Percentiles rank a stretch among this genome's conserved stretches.
phyloP scores from a whole-genome alignment of 2,888 invertebrate species.

The Fabriciana adippe region DNA sequence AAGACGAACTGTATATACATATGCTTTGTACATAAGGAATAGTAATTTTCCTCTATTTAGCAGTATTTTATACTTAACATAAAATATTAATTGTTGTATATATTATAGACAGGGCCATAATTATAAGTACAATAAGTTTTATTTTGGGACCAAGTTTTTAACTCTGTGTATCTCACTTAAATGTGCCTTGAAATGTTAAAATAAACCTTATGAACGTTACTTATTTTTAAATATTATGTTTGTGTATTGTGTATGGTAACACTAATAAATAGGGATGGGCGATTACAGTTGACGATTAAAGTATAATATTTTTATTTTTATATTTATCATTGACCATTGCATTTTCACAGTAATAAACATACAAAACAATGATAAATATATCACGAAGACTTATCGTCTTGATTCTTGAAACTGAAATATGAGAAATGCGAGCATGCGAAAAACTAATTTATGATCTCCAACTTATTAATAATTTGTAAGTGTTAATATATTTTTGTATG shows the following conservation, averaged over 20 bases:
- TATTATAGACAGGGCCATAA: conserved; percentile 35
- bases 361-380: too few species aligned
- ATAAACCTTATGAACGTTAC: neutral
- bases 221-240: conserved; percentile 1
- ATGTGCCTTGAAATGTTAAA: conserved; percentile 14
- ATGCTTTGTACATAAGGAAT: conserved; percentile 14
- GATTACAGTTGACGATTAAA: conserved; percentile 3
- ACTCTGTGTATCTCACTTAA: conserved; percentile 1
- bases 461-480: too few species aligned
- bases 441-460: too few species aligned
- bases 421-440: too few species aligned
- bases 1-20: conserved; percentile 2
- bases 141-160: conserved; percentile 39
- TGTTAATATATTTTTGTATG: too few species aligned
- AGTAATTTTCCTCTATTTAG: conserved; percentile 2
- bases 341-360: too few species aligned
- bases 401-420: too few species aligned
- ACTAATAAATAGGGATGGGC: conserved; percentile 1
- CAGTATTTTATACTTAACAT: neutral
- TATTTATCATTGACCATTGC: too few species aligned
- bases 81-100: conserved; percentile 18
- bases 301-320: too few species aligned
- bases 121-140: conserved; percentile 37
- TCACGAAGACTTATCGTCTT: too few species aligned
- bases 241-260: conserved; percentile 7